Conservation (phyloP, 2,113 vertebrate genomes). For the Oryzias melastigma region DNA sequence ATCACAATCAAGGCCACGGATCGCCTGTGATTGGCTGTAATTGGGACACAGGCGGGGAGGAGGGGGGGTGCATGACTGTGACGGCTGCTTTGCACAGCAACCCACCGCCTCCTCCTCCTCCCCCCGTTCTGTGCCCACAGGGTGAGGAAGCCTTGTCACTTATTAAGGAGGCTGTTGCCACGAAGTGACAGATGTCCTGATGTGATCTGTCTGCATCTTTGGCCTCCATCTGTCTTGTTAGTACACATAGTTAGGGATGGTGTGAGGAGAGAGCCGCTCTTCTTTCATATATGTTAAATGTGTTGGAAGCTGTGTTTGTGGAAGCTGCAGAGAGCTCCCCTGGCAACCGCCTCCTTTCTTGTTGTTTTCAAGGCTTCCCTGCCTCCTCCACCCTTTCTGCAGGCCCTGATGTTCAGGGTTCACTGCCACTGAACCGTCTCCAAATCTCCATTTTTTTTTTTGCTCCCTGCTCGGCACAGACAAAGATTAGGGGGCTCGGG, state of each 20-base stretch:
- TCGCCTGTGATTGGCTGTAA: slow-evolving; percentile 72
- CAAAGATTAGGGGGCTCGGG: slow-evolving; percentile 82
- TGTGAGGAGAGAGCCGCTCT: slow-evolving; percentile 68
- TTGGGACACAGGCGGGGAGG: slow-evolving; percentile 64
- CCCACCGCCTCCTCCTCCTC: slow-evolving; percentile 43
- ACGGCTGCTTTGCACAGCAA: slow-evolving; percentile 62
- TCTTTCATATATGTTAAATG: slow-evolving; percentile 93
- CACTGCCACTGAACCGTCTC: slow-evolving; percentile 82
- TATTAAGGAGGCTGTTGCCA: slow-evolving; percentile 87
- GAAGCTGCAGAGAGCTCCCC: slow-evolving; percentile 63
- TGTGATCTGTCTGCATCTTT: slow-evolving; percentile 87
- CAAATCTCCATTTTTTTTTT: slow-evolving; percentile 88
- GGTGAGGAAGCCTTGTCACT: slow-evolving; percentile 84
- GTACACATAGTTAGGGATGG: slow-evolving; percentile 83
- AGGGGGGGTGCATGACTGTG: slow-evolving; percentile 68
- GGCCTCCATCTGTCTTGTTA: slow-evolving; percentile 81
- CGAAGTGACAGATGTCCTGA: slow-evolving; percentile 95
- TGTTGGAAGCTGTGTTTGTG: slow-evolving; percentile 77
- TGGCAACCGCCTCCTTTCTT: slow-evolving; percentile 79
- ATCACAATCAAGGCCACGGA: slow-evolving; percentile 58
- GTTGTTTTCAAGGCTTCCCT: slow-evolving; percentile 48
- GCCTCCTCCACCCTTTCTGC: slow-evolving; percentile 77
- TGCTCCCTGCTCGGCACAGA: slow-evolving; percentile 85
- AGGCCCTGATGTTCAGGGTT: slow-evolving; percentile 80
- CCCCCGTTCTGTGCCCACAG: slow-evolving; percentile 67